Evolutionary conservation across 2,113 vertebrate species (phyloP).

Genomic region (Hemiprocne comata): DNA sequence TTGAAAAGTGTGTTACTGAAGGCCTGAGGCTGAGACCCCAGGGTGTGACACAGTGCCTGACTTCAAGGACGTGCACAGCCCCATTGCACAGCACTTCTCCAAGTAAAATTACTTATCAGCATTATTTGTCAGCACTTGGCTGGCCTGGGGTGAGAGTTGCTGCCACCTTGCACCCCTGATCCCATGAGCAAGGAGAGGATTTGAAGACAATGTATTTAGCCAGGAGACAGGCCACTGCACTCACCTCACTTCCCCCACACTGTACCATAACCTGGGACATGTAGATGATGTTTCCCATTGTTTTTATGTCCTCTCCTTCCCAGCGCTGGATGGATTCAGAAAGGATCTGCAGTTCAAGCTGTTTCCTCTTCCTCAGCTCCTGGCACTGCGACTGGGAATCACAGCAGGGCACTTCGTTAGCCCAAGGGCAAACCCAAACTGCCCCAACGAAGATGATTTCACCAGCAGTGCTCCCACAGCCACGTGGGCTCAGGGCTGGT

Average conservation of each 20-base stretch:
- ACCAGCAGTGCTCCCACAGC: background rate
- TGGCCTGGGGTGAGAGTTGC: background rate
- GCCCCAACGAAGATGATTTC: background rate
- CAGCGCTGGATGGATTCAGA: constrained; percentile 92
- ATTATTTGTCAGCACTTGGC: background rate
- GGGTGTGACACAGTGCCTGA: background rate
- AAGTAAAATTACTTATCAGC: background rate
- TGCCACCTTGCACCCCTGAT: accelerated
- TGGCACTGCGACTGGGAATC: constrained; percentile 87
- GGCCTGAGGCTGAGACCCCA: background rate
- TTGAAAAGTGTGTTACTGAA: background rate
- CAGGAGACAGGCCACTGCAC: background rate
- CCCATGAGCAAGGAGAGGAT: accelerated
- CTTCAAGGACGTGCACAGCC: background rate
- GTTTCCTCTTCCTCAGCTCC: constrained; percentile 93
- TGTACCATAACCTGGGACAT: constrained; percentile 93
- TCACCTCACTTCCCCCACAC: constrained; percentile 88
- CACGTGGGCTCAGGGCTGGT: background rate
- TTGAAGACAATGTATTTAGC: background rate
- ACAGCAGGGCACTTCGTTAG: background rate
- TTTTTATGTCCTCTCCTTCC: constrained; percentile 96
- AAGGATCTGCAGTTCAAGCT: constrained; percentile 94
- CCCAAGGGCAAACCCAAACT: background rate
- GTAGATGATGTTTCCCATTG: constrained; percentile 88
- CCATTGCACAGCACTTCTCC: background rate